Evolutionary conservation across 2,888 invertebrate species (phyloP).

Genomic region (Aphodius sticticus): DNA sequence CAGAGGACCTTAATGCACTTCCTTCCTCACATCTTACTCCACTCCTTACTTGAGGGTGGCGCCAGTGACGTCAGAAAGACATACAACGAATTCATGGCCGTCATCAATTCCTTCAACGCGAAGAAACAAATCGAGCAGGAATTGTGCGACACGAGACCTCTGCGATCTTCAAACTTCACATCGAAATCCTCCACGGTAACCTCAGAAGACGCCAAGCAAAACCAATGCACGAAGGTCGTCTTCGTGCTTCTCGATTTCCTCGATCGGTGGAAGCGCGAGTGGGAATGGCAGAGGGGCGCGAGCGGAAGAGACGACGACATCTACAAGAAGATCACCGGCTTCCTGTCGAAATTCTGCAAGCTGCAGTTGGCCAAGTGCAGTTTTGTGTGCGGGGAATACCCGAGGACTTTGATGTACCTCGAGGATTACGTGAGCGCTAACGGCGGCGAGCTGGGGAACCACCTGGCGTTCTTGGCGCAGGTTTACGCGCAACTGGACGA

Average conservation of each 20-base stretch:
- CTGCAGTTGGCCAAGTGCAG: constrained; percentile 75
- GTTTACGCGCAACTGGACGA: constrained; percentile 90
- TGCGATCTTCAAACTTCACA: not conserved
- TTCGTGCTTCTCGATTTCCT: constrained; percentile 80
- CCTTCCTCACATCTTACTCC: constrained; percentile 76
- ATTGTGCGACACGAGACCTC: constrained; percentile 19
- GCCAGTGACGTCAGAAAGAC: constrained; percentile 59
- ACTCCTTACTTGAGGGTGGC: constrained; percentile 67
- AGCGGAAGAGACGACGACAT: constrained; percentile 48
- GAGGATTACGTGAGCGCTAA: constrained; percentile 75
- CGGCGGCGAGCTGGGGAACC: constrained; percentile 64
- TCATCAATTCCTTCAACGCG: constrained; percentile 57
- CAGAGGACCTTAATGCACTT: constrained; percentile 75
- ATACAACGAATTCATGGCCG: constrained; percentile 65
- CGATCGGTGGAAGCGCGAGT: constrained; percentile 77
- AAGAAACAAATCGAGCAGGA: constrained; percentile 38
- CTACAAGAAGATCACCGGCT: constrained; percentile 42
- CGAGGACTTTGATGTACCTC: constrained; percentile 77
- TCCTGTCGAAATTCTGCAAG: constrained; percentile 64
- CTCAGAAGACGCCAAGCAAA: constrained; percentile 52
- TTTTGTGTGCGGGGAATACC: constrained; percentile 77
- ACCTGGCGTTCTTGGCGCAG: constrained; percentile 71
- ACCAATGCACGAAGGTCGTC: constrained; percentile 72
- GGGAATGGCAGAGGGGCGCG: constrained; percentile 58
- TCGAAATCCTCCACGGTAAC: not conserved